Conservation (phyloP, 2,113 vertebrate genomes). For the Apeltes quadracus region DNA sequence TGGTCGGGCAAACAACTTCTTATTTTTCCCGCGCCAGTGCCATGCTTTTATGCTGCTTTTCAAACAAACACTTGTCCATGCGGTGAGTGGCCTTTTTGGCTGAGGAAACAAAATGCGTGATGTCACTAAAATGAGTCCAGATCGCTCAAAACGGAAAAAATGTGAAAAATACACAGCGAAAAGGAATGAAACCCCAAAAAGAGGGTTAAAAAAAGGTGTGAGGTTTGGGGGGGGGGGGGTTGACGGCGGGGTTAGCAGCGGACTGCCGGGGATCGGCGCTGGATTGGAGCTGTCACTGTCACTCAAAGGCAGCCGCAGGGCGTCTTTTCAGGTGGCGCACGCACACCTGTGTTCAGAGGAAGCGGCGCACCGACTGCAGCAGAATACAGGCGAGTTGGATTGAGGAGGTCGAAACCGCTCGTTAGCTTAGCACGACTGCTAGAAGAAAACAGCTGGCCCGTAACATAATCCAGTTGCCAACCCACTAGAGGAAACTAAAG, state of each 20-base stretch:
- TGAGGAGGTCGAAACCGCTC: no score
- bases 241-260: slow-evolving; percentile 28
- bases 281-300: slow-evolving; percentile 66
- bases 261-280: slow-evolving; percentile 32
- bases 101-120: not conserved
- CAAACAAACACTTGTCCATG: slow-evolving; percentile 62
- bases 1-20: slow-evolving; percentile 58
- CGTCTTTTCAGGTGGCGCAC: slow-evolving; percentile 67
- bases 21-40: slow-evolving; percentile 34
- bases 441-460: no score
- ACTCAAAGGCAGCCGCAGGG: slow-evolving; percentile 53
- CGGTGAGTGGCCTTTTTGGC: slow-evolving; percentile 33
- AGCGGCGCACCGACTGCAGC: no score
- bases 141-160: no score
- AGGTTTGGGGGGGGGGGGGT: slow-evolving; percentile 9
- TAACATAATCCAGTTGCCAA: no score
- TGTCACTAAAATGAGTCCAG: not conserved
- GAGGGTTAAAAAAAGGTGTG: slow-evolving; percentile 1
- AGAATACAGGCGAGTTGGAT: no score
- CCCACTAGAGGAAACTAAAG: no score
- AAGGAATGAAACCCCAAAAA: not conserved
- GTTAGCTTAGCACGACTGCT: no score
- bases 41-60: slow-evolving; percentile 33
- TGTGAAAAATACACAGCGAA: no score
- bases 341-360: slow-evolving; percentile 34